phyloP scores from a whole-genome alignment of 2,113 vertebrate species.

The Gorilla gorilla region DNA sequence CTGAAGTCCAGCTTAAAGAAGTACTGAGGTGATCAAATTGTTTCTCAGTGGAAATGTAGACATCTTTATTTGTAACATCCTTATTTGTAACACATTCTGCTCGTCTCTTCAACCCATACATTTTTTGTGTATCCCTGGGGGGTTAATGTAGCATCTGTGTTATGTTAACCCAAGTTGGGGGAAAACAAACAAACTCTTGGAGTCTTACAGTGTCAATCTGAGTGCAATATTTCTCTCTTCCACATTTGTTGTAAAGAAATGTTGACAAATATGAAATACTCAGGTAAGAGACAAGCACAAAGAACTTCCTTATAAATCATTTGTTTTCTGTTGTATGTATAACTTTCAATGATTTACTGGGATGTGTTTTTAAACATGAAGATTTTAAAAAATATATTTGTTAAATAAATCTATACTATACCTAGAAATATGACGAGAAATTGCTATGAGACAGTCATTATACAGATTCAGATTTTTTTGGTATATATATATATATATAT shows the following conservation, averaged over 20 bases:
- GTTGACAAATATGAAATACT: not conserved
- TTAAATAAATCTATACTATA: not conserved
- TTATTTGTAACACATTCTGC: conserved; percentile 63
- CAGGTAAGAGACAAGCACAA: not conserved
- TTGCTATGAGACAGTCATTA: not conserved
- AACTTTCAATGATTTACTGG: not conserved
- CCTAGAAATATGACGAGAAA: not conserved
- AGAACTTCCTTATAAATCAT: not conserved
- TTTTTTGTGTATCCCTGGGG: conserved; percentile 46
- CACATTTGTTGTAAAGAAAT: conserved; percentile 33
- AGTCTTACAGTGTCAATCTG: conserved; percentile 34
- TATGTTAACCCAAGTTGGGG: conserved; percentile 22
- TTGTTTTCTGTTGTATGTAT: not conserved
- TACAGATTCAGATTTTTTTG: not conserved
- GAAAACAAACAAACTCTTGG: not conserved
- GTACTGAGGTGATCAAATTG: conserved; percentile 19
- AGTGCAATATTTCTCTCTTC: conserved; percentile 37
- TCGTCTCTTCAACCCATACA: conserved; percentile 42
- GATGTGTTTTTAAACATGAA: not conserved
- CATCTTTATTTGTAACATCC: conserved; percentile 57
- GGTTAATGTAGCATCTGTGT: conserved; percentile 25
- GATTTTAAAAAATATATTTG: not conserved
- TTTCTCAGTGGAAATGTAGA: conserved; percentile 26
- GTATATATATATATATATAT: not conserved
- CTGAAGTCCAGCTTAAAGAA: not conserved